These are phyloP conservation scores for Eutolmus rufibarbis DNA, from an alignment of 2,888 invertebrate genomes.

Conservation along the genomic window DNA sequence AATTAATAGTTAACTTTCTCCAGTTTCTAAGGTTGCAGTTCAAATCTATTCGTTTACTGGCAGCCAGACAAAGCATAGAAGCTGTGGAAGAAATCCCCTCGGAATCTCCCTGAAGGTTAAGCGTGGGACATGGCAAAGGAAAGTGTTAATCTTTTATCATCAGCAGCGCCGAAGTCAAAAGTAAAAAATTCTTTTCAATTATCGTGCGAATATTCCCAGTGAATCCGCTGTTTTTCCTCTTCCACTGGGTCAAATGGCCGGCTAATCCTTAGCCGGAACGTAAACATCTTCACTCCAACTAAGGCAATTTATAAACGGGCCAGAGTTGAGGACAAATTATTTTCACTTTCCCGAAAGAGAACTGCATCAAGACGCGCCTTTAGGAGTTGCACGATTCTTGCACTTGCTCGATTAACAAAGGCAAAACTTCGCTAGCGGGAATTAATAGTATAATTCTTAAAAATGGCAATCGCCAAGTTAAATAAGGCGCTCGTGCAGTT, in stretches of 20 bases:
- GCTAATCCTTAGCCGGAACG: neutral
- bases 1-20: neutral
- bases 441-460: neutral
- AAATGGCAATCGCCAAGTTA: neutral
- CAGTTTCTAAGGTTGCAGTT: neutral
- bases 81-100: neutral
- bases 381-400: neutral
- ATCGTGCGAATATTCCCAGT: neutral
- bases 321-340: neutral
- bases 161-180: neutral
- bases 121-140: neutral
- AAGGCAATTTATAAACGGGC: neutral
- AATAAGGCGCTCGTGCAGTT: neutral
- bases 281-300: neutral
- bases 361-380: neutral
- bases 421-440: neutral
- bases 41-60: neutral
- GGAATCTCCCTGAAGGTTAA: neutral
- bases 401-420: neutral
- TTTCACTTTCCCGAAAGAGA: conserved; percentile 1
- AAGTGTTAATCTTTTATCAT: neutral
- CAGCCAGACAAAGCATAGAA: neutral
- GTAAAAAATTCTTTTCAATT: neutral
- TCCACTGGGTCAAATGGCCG: no score
- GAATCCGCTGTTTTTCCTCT: neutral